Evolutionary conservation across 1,140 invertebrate species (phyloP), one percentile per base, ranked within the genome.

Genomic region (Hypsibius dujardini): DNA sequence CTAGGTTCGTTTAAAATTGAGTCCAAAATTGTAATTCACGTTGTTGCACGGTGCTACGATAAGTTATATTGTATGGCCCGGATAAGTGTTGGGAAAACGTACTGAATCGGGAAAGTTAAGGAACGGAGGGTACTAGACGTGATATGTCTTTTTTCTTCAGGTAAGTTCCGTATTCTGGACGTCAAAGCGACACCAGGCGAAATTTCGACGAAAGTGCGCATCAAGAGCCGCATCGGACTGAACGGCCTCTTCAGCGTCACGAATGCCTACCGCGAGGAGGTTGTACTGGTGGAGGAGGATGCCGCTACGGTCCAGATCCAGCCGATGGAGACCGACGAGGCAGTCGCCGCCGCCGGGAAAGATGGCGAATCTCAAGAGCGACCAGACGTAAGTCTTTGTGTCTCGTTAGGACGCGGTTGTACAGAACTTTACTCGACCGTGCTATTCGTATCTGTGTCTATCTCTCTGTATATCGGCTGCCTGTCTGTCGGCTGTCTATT

Each of bases 221-320:
- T 98, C 0, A 98, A 97, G 82, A 90, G 93, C 2, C 84, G 92
- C 73, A 83, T 98, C 40, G 95, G 95, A 80, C 82, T 89, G 15
- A 88, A 98, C 79, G 95, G 95, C 15, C 87, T 97, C 69, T 87
- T 98, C 75, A 86, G 85, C 2, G 84, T 98, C 1, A 85, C 86
- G 1, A 89, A 86, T 72, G 95, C 95, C 1, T 86, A 87, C 0
- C 79, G 95, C 72, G 84, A 89, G 46, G 92, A 96, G 78, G 91
- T 80, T 85, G 85, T 76, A 42, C 77, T 79, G 70, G 74, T 74
- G 15, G 73, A 74, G 47, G 75, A 75, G 14, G 76, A 77, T 47
- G 77, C 77, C 3, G 72, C 75, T 15, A 42, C 62, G 7, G 62
- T 67, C 12, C 62, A 67, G 45, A 45, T 67, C 42, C 47, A 46